Evolutionary conservation across 1,140 invertebrate genomes (phyloP).

Genomic region (Brachionus sp.): DNA sequence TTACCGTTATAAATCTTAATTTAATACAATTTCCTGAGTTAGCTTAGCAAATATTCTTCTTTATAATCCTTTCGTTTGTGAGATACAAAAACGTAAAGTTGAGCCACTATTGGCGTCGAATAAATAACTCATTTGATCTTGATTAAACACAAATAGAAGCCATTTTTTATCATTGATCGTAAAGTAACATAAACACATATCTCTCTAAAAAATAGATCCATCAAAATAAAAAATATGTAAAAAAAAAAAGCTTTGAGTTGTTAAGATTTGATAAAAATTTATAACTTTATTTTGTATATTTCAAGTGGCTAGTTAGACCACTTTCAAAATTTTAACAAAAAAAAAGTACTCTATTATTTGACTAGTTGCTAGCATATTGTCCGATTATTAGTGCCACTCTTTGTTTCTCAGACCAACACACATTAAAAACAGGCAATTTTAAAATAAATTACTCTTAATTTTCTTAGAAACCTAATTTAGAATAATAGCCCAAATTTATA

Average conservation of each 20-base stretch:
- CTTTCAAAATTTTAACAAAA: neutral
- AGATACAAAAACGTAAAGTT: neutral
- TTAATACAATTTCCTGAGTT: slow-evolving; percentile 38
- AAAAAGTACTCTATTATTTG: neutral
- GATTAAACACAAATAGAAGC: slow-evolving; percentile 10
- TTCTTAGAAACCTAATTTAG: slow-evolving; percentile 20
- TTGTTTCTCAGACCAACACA: neutral
- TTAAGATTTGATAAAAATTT: slow-evolving; percentile 1
- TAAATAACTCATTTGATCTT: slow-evolving; percentile 38
- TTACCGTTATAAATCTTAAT: slow-evolving; percentile 37
- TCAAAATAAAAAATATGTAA: too few relatives aligned
- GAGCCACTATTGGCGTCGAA: neutral
- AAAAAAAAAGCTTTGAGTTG: neutral
- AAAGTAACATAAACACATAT: neutral
- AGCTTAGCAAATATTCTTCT: neutral
- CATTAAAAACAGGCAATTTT: slow-evolving; percentile 12
- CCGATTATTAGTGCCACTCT: neutral
- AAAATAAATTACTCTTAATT: neutral
- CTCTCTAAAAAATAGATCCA: neutral
- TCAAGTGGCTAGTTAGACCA: neutral
- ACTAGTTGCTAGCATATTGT: neutral
- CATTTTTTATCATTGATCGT: slow-evolving; percentile 22
- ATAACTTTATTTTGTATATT: neutral
- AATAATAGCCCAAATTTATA: neutral
- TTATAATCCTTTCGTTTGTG: slow-evolving; percentile 32